Percentiles rank a stretch among this genome's conserved stretches.
phyloP scores from a whole-genome alignment of 2,888 invertebrate species.

The Ochropacha duplaris region DNA sequence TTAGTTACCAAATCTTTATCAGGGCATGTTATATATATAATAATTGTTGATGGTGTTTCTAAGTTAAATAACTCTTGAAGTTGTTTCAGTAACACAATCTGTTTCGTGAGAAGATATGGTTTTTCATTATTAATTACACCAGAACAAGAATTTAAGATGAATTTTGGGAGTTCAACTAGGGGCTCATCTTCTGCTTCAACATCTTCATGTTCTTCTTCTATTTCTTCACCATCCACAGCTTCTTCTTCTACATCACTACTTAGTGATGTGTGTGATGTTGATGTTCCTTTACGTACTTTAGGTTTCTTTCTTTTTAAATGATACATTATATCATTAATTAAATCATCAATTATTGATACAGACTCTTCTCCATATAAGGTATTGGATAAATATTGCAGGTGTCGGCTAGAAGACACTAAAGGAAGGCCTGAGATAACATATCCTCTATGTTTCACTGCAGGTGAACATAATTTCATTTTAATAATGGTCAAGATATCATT shows the following conservation, averaged over 20 bases:
- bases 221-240: conserved; percentile 39
- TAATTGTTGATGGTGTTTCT: conserved; percentile 67
- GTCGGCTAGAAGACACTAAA: conserved; percentile 72
- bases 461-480: conserved; percentile 74
- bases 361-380: conserved; percentile 60
- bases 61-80: conserved; percentile 55
- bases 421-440: conserved; percentile 87
- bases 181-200: conserved; percentile 45
- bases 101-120: conserved; percentile 43
- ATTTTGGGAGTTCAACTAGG: conserved; percentile 59
- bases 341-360: conserved; percentile 37
- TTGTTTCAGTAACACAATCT: conserved; percentile 53
- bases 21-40: conserved; percentile 82
- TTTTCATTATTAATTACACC: conserved; percentile 43
- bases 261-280: conserved; percentile 33
- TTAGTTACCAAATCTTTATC: conserved; percentile 78
- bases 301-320: conserved; percentile 58
- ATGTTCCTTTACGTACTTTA: conserved; percentile 25
- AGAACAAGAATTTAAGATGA: conserved; percentile 55
- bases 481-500: conserved; percentile 79
- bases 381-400: conserved; percentile 36
- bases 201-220: conserved; percentile 39
- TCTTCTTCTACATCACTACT: conserved; percentile 39
- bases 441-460: conserved; percentile 82
- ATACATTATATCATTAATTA: conserved; percentile 50